phyloP scores from a whole-genome alignment of 2,888 invertebrate genomes.

The Hedychridium roseum region DNA sequence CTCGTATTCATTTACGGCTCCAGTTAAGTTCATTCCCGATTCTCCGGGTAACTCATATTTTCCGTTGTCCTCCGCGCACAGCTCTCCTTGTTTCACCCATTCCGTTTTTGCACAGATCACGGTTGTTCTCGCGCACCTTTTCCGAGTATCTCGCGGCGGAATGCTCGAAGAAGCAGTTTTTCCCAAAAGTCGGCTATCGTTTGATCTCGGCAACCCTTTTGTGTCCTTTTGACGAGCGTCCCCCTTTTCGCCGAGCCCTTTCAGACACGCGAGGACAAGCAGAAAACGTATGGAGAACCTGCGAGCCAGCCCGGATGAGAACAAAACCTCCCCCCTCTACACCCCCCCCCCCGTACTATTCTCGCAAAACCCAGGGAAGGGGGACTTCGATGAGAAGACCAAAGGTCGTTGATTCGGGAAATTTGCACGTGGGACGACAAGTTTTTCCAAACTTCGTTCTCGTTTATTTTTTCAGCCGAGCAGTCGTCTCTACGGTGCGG shows the following conservation, averaged over 20 bases:
- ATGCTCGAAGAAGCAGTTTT: too few species aligned
- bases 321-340: too few species aligned
- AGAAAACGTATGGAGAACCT: constrained; percentile 19
- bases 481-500: too few species aligned
- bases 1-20: not conserved
- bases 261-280: constrained; percentile 13
- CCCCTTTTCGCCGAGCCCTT: constrained; percentile 12
- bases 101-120: not conserved
- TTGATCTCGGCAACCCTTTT: constrained; percentile 13
- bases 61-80: not conserved
- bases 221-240: not conserved
- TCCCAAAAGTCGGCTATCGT: constrained; percentile 18
- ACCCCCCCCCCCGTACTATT: too few species aligned
- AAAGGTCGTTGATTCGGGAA: too few species aligned
- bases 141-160: too few species aligned
- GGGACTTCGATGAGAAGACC: too few species aligned
- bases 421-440: too few species aligned
- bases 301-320: constrained; percentile 7
- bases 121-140: too few species aligned
- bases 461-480: too few species aligned
- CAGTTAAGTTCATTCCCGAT: not conserved
- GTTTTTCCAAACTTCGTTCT: too few species aligned
- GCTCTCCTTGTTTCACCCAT: not conserved
- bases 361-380: too few species aligned
- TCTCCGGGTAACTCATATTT: not conserved